A percentile compares a stretch with the other conserved stretches of the same genome.
Conservation (phyloP, 2,113 vertebrate species). For the Scartelaos histophorus region DNA sequence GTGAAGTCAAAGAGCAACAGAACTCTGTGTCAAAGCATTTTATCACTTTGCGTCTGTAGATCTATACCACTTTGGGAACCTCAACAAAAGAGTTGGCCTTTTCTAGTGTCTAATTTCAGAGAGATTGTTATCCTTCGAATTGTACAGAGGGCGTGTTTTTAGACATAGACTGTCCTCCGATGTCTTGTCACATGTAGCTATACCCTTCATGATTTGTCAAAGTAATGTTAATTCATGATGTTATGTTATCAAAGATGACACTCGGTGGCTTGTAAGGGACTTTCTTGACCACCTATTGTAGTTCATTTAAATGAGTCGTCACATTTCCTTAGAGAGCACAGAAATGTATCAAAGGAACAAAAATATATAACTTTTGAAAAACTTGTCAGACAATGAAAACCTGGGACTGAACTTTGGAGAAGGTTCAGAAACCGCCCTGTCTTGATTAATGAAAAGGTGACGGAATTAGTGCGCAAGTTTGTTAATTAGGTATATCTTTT, state of each 20-base stretch:
- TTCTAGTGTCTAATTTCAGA: conserved; percentile 23
- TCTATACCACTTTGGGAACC: conserved; percentile 50
- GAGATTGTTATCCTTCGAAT: conserved; percentile 16
- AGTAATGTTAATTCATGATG: conserved; percentile 44
- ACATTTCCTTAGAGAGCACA: conserved; percentile 30
- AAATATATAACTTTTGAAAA: conserved; percentile 46
- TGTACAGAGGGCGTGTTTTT: conserved; percentile 16
- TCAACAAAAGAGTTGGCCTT: conserved; percentile 54
- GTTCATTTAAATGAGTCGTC: conserved; percentile 54
- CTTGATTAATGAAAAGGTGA: conserved; percentile 60
- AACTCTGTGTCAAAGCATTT: conserved; percentile 49
- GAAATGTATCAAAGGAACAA: conserved; percentile 51
- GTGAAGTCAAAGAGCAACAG: conserved; percentile 45
- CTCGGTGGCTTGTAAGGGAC: conserved; percentile 9
- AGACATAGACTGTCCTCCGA: conserved; percentile 26
- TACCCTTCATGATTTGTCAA: conserved; percentile 22
- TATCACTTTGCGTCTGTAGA: conserved; percentile 44
- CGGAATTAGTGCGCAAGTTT: conserved; percentile 64
- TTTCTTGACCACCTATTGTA: conserved; percentile 40
- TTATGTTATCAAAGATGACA: conserved; percentile 36
- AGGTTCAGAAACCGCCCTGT: conserved; percentile 27
- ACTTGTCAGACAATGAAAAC: conserved; percentile 36
- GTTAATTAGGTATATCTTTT: conserved; percentile 73
- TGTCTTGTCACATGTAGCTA: conserved; percentile 27
- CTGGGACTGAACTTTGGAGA: conserved; percentile 20